Conservation (phyloP, 2,888 invertebrate genomes). For the Mythimna pallens region DNA sequence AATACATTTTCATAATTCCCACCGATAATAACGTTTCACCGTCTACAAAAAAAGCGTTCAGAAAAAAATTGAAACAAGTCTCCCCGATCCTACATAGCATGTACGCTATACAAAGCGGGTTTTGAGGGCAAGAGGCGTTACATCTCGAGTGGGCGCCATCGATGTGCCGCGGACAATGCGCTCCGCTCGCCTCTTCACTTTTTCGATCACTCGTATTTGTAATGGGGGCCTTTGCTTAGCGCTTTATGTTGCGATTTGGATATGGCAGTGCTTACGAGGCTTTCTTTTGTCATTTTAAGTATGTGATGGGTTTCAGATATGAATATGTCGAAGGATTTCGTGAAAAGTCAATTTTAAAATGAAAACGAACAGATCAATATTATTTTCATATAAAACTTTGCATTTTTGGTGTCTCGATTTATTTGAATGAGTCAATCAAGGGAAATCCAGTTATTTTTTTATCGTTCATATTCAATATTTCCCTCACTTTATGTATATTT, state of each 20-base stretch:
- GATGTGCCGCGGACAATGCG: slow-evolving; percentile 65
- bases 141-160: slow-evolving; percentile 66
- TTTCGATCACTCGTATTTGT: slow-evolving; percentile 66
- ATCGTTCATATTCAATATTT: neutral
- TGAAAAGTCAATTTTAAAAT: neutral
- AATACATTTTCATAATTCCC: neutral
- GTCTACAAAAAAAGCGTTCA: slow-evolving; percentile 14
- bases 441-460: neutral
- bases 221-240: slow-evolving; percentile 63
- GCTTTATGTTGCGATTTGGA: slow-evolving; percentile 50
- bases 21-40: slow-evolving; percentile 14
- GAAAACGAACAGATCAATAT: neutral
- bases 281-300: slow-evolving; percentile 48
- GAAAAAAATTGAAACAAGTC: slow-evolving; percentile 33
- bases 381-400: neutral
- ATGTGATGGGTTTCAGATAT: slow-evolving; percentile 10
- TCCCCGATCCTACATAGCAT: slow-evolving; percentile 12
- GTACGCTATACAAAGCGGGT: slow-evolving; percentile 64
- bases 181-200: slow-evolving; percentile 57
- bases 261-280: slow-evolving; percentile 35
- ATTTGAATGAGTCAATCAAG: slow-evolving; percentile 14
- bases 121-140: slow-evolving; percentile 73
- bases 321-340: neutral
- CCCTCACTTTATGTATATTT: too few relatives aligned
- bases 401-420: neutral